Evolutionary conservation across 2,113 vertebrate species (phyloP).

Genomic region (Nibea albiflora): DNA sequence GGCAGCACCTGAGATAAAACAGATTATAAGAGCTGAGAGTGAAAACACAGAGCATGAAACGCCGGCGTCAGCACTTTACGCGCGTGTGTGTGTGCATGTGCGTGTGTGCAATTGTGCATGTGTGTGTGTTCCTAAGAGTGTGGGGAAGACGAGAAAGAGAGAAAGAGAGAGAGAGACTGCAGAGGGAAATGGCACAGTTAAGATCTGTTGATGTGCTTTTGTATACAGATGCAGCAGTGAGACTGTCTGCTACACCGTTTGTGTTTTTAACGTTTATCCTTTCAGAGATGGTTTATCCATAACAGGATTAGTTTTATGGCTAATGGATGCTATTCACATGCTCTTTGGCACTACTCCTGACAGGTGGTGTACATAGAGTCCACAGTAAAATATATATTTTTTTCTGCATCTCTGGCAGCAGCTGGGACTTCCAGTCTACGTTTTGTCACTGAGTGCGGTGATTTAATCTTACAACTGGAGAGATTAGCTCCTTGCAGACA

Average conservation of each 20-base stretch:
- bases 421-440: not conserved
- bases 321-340: constrained; percentile 48
- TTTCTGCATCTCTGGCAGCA: constrained; percentile 6
- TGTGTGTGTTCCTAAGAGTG: constrained; percentile 36
- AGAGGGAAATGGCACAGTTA: constrained; percentile 48
- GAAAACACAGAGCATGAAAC: constrained; percentile 73
- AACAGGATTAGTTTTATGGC: constrained; percentile 62
- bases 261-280: constrained; percentile 47
- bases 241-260: constrained; percentile 16
- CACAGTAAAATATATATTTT: constrained; percentile 13
- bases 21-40: constrained; percentile 80
- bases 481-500: constrained; percentile 13
- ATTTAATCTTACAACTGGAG: constrained; percentile 37
- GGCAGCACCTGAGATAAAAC: constrained; percentile 83
- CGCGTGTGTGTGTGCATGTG: constrained; percentile 30
- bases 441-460: constrained; percentile 15
- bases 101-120: constrained; percentile 2
- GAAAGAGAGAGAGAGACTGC: constrained; percentile 17
- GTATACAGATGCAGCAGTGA: constrained; percentile 44
- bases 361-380: constrained; percentile 20
- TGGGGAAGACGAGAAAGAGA: constrained; percentile 23
- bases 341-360: constrained; percentile 30
- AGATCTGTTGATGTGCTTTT: constrained; percentile 49
- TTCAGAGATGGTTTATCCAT: constrained; percentile 56
- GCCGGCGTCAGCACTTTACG: constrained; percentile 75